phyloP scores from a whole-genome alignment of 1,140 invertebrate genomes.

The Drosophila suzukii region DNA sequence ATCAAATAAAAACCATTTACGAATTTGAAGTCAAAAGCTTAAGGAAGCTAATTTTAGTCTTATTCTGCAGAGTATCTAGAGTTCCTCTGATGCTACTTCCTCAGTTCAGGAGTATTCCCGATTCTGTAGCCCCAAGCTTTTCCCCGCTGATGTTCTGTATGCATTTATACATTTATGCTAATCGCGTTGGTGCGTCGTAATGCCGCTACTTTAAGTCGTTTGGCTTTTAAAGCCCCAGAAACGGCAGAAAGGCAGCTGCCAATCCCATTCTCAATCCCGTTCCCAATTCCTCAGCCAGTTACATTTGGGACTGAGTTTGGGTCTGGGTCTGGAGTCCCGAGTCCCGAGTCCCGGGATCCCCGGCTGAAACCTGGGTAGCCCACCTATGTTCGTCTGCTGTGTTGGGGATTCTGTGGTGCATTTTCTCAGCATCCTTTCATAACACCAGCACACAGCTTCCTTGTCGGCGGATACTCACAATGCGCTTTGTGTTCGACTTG shows the following conservation, averaged over 20 bases:
- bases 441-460: conserved; percentile 51
- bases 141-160: conserved; percentile 47
- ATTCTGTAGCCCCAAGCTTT: background rate
- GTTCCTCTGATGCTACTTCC: background rate
- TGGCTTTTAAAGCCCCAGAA: conserved; percentile 68
- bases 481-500: conserved; percentile 80
- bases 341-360: background rate
- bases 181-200: conserved; percentile 75
- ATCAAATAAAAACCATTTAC: too few species aligned
- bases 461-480: conserved; percentile 65
- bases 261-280: conserved; percentile 19
- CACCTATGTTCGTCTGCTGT: conserved; percentile 36
- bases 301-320: conserved; percentile 46
- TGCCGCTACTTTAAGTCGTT: conserved; percentile 80
- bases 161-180: conserved; percentile 83
- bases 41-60: too few species aligned
- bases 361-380: conserved; percentile 1
- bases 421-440: conserved; percentile 77
- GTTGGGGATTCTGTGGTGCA: conserved; percentile 56
- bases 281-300: conserved; percentile 23
- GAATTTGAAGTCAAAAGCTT: too few species aligned
- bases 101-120: conserved; percentile 4
- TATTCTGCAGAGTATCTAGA: background rate
- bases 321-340: conserved; percentile 2
- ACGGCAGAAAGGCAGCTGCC: conserved; percentile 56